Conservation (phyloP, 2,888 invertebrate species). For the Hermaeophaga mercurialis region DNA sequence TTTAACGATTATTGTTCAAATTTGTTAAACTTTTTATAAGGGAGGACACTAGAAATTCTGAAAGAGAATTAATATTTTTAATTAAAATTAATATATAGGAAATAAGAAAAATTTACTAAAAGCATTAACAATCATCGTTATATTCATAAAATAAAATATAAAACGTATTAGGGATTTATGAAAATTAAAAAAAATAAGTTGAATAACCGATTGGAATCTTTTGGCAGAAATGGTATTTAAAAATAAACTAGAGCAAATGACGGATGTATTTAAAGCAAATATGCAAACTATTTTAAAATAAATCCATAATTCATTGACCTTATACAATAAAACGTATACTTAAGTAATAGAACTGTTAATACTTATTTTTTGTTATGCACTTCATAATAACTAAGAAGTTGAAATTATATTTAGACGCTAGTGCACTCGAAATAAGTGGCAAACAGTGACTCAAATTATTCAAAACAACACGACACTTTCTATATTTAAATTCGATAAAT, state of each 20-base stretch:
- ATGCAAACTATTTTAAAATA: background rate
- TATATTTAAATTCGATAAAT: conserved; percentile 1
- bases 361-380: background rate
- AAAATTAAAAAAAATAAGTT: no score
- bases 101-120: no score
- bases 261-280: no score
- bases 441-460: background rate
- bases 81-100: no score
- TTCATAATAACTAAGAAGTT: background rate
- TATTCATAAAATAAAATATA: no score
- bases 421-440: background rate
- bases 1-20: no score
- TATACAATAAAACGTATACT: background rate
- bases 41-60: no score
- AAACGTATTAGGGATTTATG: no score
- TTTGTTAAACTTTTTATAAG: no score
- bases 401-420: background rate
- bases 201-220: background rate
- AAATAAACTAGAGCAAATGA: background rate
- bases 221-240: background rate
- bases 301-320: background rate
- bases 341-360: background rate
- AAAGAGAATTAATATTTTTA: no score
- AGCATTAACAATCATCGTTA: no score
- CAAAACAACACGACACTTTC: conserved; percentile 2